Percentiles rank a stretch among this genome's conserved stretches.
Evolutionary conservation across 2,888 invertebrate species (phyloP).

Genomic region (Anticlea derivata): DNA sequence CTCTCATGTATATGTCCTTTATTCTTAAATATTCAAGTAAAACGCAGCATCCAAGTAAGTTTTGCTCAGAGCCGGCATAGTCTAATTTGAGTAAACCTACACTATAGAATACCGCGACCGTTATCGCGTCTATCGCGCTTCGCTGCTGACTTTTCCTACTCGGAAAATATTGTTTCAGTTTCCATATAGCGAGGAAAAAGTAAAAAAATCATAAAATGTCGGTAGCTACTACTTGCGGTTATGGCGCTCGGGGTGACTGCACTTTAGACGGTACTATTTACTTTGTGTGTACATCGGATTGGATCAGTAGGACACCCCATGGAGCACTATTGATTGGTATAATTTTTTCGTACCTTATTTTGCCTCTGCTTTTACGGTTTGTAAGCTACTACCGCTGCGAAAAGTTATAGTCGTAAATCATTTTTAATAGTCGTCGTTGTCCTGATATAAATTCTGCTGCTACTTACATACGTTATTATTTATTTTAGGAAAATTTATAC

Average conservation of each 20-base stretch:
- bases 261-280: conserved; percentile 45
- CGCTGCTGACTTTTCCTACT: conserved; percentile 55
- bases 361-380: conserved; percentile 3
- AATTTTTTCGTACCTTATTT: conserved; percentile 48
- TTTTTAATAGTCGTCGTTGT: conserved; percentile 45
- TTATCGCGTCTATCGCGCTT: conserved; percentile 66
- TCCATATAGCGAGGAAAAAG: conserved; percentile 52
- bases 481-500: conserved; percentile 35
- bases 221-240: conserved; percentile 41
- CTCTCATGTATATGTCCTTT: too few species aligned
- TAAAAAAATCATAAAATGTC: conserved; percentile 54
- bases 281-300: conserved; percentile 25
- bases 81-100: conserved; percentile 58
- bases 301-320: conserved; percentile 55
- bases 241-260: conserved; percentile 49
- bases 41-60: conserved; percentile 9
- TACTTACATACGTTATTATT: conserved; percentile 29
- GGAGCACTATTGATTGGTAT: conserved; percentile 65
- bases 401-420: conserved; percentile 51
- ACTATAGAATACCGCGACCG: conserved; percentile 52
- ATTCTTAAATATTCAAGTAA: not conserved
- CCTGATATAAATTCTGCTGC: conserved; percentile 42
- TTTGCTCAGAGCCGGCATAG: conserved; percentile 48
- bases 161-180: conserved; percentile 63
- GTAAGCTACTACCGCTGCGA: conserved; percentile 4